A percentile compares a stretch with the other conserved stretches of the same genome.
Conservation (phyloP, 2,888 invertebrate species). For the Eudemis profundana region DNA sequence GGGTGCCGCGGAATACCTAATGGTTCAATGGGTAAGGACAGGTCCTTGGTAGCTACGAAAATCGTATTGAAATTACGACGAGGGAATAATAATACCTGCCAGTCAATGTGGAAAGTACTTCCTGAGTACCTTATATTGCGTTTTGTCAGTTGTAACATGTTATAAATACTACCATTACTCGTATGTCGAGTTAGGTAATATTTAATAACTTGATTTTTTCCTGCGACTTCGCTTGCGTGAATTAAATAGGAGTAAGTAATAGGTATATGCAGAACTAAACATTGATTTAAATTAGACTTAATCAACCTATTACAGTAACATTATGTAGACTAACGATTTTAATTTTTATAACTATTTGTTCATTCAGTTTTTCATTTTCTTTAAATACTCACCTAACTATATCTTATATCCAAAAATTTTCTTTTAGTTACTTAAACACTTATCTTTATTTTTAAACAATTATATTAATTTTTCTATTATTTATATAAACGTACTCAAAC, state of each 20-base stretch:
- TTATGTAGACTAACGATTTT: no score
- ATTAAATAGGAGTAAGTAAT: not conserved
- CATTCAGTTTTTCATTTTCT: no score
- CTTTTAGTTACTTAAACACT: no score
- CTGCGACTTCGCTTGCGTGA: not conserved
- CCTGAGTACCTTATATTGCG: constrained; percentile 43
- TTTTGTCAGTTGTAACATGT: constrained; percentile 20
- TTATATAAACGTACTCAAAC: no score
- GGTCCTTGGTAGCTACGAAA: constrained; percentile 83
- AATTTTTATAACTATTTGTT: no score
- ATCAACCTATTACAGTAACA: no score
- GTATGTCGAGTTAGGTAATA: constrained; percentile 5
- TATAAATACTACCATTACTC: not conserved
- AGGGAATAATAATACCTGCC: constrained; percentile 78
- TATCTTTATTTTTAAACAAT: no score
- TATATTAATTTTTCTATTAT: no score
- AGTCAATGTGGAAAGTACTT: constrained; percentile 74
- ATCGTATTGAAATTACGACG: constrained; percentile 79
- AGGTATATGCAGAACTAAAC: no score
- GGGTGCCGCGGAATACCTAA: constrained; percentile 81
- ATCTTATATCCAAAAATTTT: no score
- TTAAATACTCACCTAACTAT: no score
- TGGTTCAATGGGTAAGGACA: constrained; percentile 80
- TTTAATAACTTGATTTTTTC: not conserved
- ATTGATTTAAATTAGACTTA: no score